phyloP scores from a whole-genome alignment of 2,888 invertebrate genomes.

The Marasmarcha lunaedactyla region DNA sequence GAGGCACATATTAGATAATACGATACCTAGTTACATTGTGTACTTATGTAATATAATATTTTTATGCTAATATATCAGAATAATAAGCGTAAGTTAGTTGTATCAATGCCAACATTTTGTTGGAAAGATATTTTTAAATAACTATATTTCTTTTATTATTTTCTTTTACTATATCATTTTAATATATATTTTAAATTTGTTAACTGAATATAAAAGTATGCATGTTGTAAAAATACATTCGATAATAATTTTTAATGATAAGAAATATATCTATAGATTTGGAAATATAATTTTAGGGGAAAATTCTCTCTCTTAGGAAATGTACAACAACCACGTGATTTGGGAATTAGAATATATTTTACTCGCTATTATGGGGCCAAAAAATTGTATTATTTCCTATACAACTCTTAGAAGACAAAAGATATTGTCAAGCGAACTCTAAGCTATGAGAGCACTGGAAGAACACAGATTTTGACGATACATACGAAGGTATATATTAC shows the following conservation, averaged over 20 bases:
- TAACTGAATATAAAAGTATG: conserved; percentile 28
- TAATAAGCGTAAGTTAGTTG: conserved; percentile 64
- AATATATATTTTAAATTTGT: conserved; percentile 19
- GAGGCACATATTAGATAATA: conserved; percentile 57
- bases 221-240: conserved; percentile 44
- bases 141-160: conserved; percentile 19
- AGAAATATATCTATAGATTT: conserved; percentile 14
- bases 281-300: conserved; percentile 18
- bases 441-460: conserved; percentile 51
- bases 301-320: conserved; percentile 57
- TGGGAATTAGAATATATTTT: not conserved
- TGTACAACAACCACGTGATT: conserved; percentile 33
- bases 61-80: conserved; percentile 57
- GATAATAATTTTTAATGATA: conserved; percentile 3
- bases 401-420: conserved; percentile 2
- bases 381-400: conserved; percentile 1
- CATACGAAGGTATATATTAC: conserved; percentile 21
- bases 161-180: conserved; percentile 25
- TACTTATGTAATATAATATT: conserved; percentile 47
- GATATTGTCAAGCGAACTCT: conserved; percentile 49
- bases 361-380: not conserved
- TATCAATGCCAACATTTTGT: conserved; percentile 38
- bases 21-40: conserved; percentile 29
- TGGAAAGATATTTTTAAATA: conserved; percentile 29
- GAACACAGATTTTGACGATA: conserved; percentile 53